A percentile compares a stretch with the other conserved stretches of the same genome.
Conservation (phyloP, 2,113 vertebrate species). For the Neolamprologus hecqui region DNA sequence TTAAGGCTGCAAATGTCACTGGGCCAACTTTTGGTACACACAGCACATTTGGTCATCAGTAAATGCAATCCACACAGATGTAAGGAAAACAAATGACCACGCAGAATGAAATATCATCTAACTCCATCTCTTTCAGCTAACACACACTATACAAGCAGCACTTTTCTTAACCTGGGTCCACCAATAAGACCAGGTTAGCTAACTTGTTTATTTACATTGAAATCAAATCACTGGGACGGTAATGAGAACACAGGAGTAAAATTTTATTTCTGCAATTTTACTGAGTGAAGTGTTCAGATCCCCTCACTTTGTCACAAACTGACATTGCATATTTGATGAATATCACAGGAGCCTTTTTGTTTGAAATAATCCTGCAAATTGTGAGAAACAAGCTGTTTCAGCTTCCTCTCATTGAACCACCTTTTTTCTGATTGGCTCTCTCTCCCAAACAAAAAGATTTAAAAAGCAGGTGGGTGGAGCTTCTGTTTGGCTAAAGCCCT, state of each 20-base stretch:
- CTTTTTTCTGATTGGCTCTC: neutral
- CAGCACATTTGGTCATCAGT: neutral
- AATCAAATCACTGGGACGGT: neutral
- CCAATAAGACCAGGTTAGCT: neutral
- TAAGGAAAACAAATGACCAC: neutral
- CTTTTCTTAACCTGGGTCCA: neutral
- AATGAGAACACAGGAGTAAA: neutral
- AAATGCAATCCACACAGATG: neutral
- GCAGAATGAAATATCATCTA: neutral
- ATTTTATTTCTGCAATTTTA: rapidly evolving
- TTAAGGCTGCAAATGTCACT: neutral
- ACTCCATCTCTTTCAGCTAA: neutral
- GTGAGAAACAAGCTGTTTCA: neutral
- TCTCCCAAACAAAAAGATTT: neutral
- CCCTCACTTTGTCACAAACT: neutral
- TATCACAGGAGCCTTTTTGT: neutral
- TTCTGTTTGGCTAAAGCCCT: neutral
- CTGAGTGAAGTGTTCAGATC: neutral
- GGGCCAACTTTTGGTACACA: neutral
- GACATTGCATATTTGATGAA: neutral
- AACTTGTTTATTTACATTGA: neutral
- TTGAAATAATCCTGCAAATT: neutral
- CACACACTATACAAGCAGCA: neutral
- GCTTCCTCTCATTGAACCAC: neutral
- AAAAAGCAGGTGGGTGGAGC: neutral